Base-by-base conservation (phyloP, 2,888 invertebrate genomes). In the Catocala sponsa region DNA sequence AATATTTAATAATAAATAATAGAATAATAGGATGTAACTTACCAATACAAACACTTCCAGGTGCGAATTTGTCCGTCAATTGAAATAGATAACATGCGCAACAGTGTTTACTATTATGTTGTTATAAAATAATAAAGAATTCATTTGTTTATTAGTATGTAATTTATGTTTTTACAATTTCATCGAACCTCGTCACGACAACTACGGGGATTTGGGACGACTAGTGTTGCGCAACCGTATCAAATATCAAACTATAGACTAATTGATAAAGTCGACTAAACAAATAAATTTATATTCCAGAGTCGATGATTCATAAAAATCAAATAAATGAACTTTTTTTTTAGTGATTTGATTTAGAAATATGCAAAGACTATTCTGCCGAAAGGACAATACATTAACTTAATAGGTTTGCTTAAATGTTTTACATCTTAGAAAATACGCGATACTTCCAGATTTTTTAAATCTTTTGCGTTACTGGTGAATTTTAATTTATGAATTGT, bases 171-270 rank as follows among this genome's bases (percentile, higher is more conserved):
- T 62, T 46, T 13, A 54, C 46, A 54, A 70, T 50, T 72, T 62
- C 56, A 63, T 60, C 55, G 33, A 11, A 62, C 33, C 50, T 47
- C 62, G 33, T 61, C 62, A 58, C 61, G 49, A 57, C 43, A 50
- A 50, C 47, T 12, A 62, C 74, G 66, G 65, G 65, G 63, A 70
- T 67, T 75, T 43, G 69, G 48, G 49, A 65, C 60, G 49, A 67
- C 62, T 72, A 76, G 75, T 65, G 75, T 6, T 74, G 75, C 0
- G 44, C 44, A 2, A 9, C 13, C n/a, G 7, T 47, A 33, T 15
- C 42, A 5, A 33, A 15, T 13, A 25, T 47, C 11, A 35, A 38
- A 7, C 38, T 6, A 47, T 13, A 44, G 12, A 6, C 6, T 12
- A n/a, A 10, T 4, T 15, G 15, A 46, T 2, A 5, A n/a, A 25